A percentile compares a stretch with the other conserved stretches of the same genome.
These are phyloP conservation scores for Rhizomys pruinosus DNA, from an alignment of 2,113 vertebrate genomes.

Conservation along the genomic window DNA sequence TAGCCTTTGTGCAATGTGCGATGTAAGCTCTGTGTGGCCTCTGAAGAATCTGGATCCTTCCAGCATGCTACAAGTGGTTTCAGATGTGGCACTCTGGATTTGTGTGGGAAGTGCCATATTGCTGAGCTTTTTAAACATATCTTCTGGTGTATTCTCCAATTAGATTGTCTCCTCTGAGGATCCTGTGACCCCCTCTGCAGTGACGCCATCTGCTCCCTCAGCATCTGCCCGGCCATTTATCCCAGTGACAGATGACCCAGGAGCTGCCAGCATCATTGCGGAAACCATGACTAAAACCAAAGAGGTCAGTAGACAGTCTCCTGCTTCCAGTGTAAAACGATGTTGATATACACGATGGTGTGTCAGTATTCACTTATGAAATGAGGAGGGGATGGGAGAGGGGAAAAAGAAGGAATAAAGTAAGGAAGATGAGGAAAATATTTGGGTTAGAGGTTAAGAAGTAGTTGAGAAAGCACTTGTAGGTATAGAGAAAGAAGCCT, in stretches of 20 bases:
- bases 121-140: not conserved
- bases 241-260: slow-evolving; percentile 97
- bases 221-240: slow-evolving; percentile 97
- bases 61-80: not conserved
- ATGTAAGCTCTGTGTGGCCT: not conserved
- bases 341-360: too few relatives aligned
- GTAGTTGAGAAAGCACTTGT: not conserved
- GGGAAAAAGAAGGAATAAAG: not conserved
- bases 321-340: not conserved
- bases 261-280: slow-evolving; percentile 98
- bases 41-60: not conserved
- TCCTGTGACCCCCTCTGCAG: slow-evolving; percentile 94
- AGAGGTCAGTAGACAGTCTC: slow-evolving; percentile 84
- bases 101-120: not conserved
- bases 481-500: not conserved
- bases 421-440: not conserved
- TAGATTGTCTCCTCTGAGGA: slow-evolving; percentile 94
- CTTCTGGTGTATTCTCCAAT: slow-evolving; percentile 8
- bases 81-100: not conserved
- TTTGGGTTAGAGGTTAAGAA: not conserved
- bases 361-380: not conserved
- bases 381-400: not conserved
- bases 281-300: slow-evolving; percentile 99
- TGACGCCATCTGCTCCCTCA: slow-evolving; percentile 94
- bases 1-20: not conserved